Evolutionary conservation across 2,888 invertebrate species (phyloP).

Genomic region (Ennomos quercinarius): DNA sequence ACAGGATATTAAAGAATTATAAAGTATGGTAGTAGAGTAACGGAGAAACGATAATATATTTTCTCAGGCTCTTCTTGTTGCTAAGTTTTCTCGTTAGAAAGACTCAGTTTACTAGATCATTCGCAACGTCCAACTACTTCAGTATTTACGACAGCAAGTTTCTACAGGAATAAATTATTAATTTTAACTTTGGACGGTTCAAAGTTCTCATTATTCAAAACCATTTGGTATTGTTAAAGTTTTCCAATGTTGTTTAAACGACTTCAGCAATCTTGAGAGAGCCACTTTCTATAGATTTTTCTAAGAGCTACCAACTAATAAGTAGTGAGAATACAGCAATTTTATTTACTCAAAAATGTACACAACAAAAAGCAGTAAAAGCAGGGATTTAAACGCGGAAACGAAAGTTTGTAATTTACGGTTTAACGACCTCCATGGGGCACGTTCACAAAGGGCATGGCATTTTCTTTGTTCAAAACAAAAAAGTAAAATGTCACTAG

Average conservation of each 20-base stretch:
- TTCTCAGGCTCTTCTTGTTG: slow-evolving; percentile 38
- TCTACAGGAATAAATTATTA: slow-evolving; percentile 47
- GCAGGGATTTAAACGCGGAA: slow-evolving; percentile 27
- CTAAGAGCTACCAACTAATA: neutral
- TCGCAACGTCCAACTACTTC: slow-evolving; percentile 41
- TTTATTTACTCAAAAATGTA: neutral
- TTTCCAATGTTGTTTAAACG: slow-evolving; percentile 9
- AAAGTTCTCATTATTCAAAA: slow-evolving; percentile 32
- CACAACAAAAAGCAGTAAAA: neutral
- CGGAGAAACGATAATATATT: slow-evolving; percentile 37
- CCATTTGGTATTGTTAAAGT: slow-evolving; percentile 25
- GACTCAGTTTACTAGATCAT: slow-evolving; percentile 51
- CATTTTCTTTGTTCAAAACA: slow-evolving; percentile 45
- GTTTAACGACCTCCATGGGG: slow-evolving; percentile 39
- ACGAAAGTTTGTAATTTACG: slow-evolving; percentile 30
- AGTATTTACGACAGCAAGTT: slow-evolving; percentile 44
- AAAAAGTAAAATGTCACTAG: slow-evolving; percentile 46
- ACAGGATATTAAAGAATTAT: slow-evolving; percentile 1
- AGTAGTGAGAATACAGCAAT: neutral
- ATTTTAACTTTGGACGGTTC: slow-evolving; percentile 40
- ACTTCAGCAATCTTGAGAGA: slow-evolving; percentile 11
- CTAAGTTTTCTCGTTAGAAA: slow-evolving; percentile 67
- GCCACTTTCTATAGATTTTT: neutral
- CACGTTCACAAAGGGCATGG: slow-evolving; percentile 49
- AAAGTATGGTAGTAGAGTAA: neutral